These are phyloP conservation scores for Ectobius pallidus DNA, from an alignment of 2,888 invertebrate species.

Conservation along the genomic window DNA sequence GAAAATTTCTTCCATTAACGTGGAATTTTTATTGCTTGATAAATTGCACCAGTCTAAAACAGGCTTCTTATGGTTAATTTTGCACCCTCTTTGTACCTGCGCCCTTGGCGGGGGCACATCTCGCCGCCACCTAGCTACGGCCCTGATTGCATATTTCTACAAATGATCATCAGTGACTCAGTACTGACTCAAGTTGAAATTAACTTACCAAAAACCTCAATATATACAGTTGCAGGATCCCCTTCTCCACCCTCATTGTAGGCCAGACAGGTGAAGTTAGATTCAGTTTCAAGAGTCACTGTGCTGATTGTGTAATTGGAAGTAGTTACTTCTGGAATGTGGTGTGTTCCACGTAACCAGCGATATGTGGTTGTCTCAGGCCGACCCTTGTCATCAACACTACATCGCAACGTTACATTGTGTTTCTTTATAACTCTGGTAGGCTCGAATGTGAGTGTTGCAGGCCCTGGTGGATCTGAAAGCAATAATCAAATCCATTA, in stretches of 20 bases:
- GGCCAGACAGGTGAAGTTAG: slow-evolving; percentile 89
- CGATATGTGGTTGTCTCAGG: slow-evolving; percentile 60
- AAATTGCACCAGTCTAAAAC: no score
- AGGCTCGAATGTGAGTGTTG: slow-evolving; percentile 75
- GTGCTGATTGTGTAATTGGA: slow-evolving; percentile 81
- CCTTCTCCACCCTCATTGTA: slow-evolving; percentile 85
- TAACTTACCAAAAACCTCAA: slow-evolving; percentile 72
- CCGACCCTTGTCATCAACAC: slow-evolving; percentile 80
- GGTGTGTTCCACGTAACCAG: slow-evolving; percentile 80
- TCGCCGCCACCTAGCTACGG: no score
- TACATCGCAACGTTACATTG: slow-evolving; percentile 81
- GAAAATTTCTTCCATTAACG: no score
- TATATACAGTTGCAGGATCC: slow-evolving; percentile 67
- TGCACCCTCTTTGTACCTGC: no score
- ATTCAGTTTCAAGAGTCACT: slow-evolving; percentile 82
- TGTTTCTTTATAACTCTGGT: slow-evolving; percentile 81
- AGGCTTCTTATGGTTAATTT: no score
- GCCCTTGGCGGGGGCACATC: no score
- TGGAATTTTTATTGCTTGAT: no score
- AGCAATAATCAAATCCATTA: no score
- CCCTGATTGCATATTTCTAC: no score
- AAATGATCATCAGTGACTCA: no score
- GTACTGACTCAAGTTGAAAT: no score
- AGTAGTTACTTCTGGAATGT: slow-evolving; percentile 75
- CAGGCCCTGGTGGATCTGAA: slow-evolving; percentile 85